Evolutionary conservation across 2,113 vertebrate genomes (phyloP), one percentile per base, ranked within the genome.

Genomic region (Struthidea cinerea): DNA sequence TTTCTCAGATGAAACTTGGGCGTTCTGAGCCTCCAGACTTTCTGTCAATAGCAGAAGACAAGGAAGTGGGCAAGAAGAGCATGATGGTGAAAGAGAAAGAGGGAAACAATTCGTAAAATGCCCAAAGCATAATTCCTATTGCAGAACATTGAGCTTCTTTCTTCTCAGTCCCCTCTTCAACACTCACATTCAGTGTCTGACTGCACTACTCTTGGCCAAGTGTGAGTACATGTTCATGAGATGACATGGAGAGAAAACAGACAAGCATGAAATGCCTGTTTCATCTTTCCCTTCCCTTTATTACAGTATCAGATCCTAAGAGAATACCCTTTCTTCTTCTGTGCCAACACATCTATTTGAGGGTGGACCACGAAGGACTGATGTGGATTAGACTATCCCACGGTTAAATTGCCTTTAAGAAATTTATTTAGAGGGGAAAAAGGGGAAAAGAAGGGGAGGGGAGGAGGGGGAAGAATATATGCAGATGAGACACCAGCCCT

Each of bases 121-220:
- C 55, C 68, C 3, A 7, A 68, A 95, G n/a, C 16, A 1, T 53
- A 37, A 3, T 41, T 85, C 55, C n/a, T 80, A 32, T 26, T 0
- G 3, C 24, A 74, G 59, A 83, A 86, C 23, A 77, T 7, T 59
- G 32, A 70, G 17, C 15, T 79, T 33, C 73, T 64, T 84, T 78
- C 77, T 89, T 89, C 87, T 69, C 70, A 50, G 4, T 49, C 32
- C 19, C 13, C n/a, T 92, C n/a, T 41, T 94, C 70, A 87, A 59
- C 4, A 33, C 7, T 35, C 33, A 33, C 3, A 49, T 53, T 44
- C 73, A 52, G 28, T 49, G 26, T 59, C 55, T 39, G 35, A 88
- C 64, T 27, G 27, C 20, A 55, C 27, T 19, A 5, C 30, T 50
- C 55, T 52, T 71, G 77, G 27, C 24, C 53, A 82, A 67, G 27